Percentiles rank a stretch among this genome's conserved stretches.
Conservation (phyloP, 2,797 vertebrate species). For the Pachyuromys duprasi region DNA sequence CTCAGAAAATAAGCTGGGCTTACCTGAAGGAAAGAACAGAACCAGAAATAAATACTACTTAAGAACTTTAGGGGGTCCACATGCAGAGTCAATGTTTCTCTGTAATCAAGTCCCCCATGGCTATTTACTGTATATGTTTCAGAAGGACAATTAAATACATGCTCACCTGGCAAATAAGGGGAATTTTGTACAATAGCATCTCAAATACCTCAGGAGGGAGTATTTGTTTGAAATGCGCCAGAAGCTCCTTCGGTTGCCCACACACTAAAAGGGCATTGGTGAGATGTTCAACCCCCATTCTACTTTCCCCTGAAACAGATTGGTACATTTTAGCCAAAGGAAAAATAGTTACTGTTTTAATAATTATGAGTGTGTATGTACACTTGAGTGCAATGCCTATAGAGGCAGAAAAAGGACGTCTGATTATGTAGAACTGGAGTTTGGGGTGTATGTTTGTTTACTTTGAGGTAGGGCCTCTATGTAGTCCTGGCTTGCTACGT, state of each 20-base stretch:
- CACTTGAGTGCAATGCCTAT: not conserved
- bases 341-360: not conserved
- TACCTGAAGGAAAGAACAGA: slow-evolving; percentile 14
- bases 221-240: slow-evolving; percentile 76
- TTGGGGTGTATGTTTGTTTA: not conserved
- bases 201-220: slow-evolving; percentile 81
- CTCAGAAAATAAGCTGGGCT: slow-evolving; percentile 36
- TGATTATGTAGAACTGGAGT: not conserved
- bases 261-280: slow-evolving; percentile 76
- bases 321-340: not conserved
- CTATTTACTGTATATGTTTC: slow-evolving; percentile 35
- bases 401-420: not conserved
- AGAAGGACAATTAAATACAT: slow-evolving; percentile 41
- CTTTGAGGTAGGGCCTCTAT: not conserved
- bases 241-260: slow-evolving; percentile 74
- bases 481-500: not conserved
- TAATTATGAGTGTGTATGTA: not conserved
- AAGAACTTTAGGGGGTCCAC: not conserved
- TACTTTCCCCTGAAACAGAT: slow-evolving; percentile 80
- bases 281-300: slow-evolving; percentile 78
- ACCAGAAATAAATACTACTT: slow-evolving; percentile 36
- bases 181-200: slow-evolving; percentile 81
- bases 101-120: not conserved
- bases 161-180: slow-evolving; percentile 80
- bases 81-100: slow-evolving; percentile 15